Evolutionary conservation across 2,888 invertebrate genomes (phyloP), one percentile per base, ranked within the genome.

Genomic region (Amorpha juglandis): DNA sequence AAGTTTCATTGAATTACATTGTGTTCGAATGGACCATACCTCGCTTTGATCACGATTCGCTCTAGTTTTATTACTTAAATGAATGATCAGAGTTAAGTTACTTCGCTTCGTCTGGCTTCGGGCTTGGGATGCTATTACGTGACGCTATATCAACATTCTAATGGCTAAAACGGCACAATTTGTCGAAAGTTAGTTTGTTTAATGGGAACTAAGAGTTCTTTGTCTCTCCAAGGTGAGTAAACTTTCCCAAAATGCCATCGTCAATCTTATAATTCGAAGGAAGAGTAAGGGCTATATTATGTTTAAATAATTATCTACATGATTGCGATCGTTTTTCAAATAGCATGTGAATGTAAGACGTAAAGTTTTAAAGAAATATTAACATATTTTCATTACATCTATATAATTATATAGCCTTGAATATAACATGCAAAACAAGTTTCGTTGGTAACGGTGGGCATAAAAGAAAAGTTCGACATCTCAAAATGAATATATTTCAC

Each of bases 1-100:
- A 74, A 45, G 38, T 76, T 79, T 67, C 75, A 83, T 83, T 81
- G 80, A 80, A 82, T 77, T 77, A 82, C 74, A 80, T 83, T 81
- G 77, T 78, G 75, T 71, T 65, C 74, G 71, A 81, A 78, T 70
- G 72, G 69, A 65, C 73, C 63, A 68, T 75, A 80, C 71, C 70
- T 70, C 66, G 62, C 69, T 74, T 77, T 75, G 71, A 74, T 69
- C 71, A 68, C 72, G 69, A 73, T 77, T 74, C 67, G 64, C 69
- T 70, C 70, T 69, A 70, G 72, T 73, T 77, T 75, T 68, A 72
- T 66, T 66, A 67, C 67, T 69, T 14, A 7, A 64, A 65, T 65
- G 67, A 55, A 64, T 68, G 35, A 55, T 58, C 42, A 19, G 58
- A 58, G 58, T 58, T 58, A 58, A 58, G 58, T 58, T 58, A 58